Base-by-base conservation (phyloP, 2,797 vertebrate species). In the Molossus molossus region DNA sequence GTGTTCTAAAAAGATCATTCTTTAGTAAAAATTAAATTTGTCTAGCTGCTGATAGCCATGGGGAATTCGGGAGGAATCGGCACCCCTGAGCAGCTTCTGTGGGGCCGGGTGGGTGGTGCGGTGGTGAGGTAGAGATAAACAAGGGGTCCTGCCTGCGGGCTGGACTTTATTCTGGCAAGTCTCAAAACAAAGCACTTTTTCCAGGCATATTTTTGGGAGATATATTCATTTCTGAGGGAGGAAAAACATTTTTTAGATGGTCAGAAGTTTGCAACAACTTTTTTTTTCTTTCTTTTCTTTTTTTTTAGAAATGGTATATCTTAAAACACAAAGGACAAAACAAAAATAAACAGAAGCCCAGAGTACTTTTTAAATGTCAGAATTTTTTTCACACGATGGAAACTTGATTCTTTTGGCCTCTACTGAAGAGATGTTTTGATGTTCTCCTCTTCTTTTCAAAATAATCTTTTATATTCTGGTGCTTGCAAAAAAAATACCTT, bases 401-500 rank as follows among this genome's bases (percentile, higher is more conserved):
- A 98, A 98, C 97, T 98, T 96, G 98, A 94, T 98, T 98, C 97
- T 95, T 97, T 90, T 90, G 75, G 97, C 95, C 95, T 97, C 91
- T 98, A 81, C 96, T 90, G 65, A 97, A 98, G 91, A 96, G 90
- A 87, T 97, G 96, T 98, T 99, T 99, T 99, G 97, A 98, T 98
- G 98, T 95, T 77, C 92, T 5, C 70, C 64, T 97, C 87, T 82
- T 98, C 94, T 98, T 95, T 96, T 94, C 77, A 94, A 98, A 98
- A 97, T 90, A 97, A 88, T 40, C 86, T 86, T 98, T 98, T 98
- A 97, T 98, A 98, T 97, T 97, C 80, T 37, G 95, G 97, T 98
- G 97, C 98, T 98, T 99, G 98, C 99, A 98, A 99, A 98, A 70
- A 57, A 98, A 98, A 98, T 98, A 98, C 98, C 98, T 99, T 99